A percentile compares a stretch with the other conserved stretches of the same genome.
Evolutionary conservation across 2,797 vertebrate genomes (phyloP).

Genomic region (Leptoclinus maculatus): DNA sequence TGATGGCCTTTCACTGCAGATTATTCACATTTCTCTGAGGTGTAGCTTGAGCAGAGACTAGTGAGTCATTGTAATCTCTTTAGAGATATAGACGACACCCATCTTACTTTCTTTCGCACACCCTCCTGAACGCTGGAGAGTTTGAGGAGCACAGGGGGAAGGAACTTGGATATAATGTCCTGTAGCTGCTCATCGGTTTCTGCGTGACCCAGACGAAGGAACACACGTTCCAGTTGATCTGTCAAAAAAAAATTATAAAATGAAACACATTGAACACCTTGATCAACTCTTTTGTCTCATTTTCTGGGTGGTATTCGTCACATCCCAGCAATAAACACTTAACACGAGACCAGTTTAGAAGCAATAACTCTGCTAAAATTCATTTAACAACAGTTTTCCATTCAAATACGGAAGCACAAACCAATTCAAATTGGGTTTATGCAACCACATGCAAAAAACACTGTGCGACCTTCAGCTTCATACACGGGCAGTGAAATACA

Average conservation of each 20-base stretch:
- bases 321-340: background rate
- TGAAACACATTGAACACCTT: conserved; percentile 10
- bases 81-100: conserved; percentile 14
- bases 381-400: background rate
- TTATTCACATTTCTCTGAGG: background rate
- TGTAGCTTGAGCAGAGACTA: background rate
- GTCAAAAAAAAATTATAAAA: conserved; percentile 44
- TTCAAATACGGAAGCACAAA: background rate
- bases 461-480: conserved; percentile 29
- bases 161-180: conserved; percentile 98
- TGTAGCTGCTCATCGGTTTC: conserved; percentile 98
- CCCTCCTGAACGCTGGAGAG: conserved; percentile 98
- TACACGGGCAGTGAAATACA: background rate
- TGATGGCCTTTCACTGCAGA: background rate
- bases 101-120: conserved; percentile 96
- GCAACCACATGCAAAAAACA: background rate
- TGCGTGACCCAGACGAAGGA: conserved; percentile 97
- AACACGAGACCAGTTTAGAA: background rate
- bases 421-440: background rate
- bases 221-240: conserved; percentile 99
- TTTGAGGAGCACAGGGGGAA: conserved; percentile 97
- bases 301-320: background rate
- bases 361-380: background rate
- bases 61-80: conserved; percentile 9
- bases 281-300: background rate